phyloP scores from a whole-genome alignment of 1,140 invertebrate genomes.

The Drosophila bipectinata region DNA sequence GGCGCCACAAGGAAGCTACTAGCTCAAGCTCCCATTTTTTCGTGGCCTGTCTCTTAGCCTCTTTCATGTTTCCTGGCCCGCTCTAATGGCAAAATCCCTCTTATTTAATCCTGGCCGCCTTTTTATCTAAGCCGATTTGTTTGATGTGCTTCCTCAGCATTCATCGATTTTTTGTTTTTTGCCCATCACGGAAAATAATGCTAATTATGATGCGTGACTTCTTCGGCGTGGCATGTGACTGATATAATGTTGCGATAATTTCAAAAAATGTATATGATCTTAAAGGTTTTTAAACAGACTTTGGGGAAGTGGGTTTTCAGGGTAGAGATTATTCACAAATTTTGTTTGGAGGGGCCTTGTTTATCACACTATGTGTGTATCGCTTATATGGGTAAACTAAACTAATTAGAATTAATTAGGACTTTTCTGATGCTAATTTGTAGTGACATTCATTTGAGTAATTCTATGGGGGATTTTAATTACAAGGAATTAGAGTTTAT shows the following conservation, averaged over 20 bases:
- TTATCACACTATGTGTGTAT: constrained; percentile 22
- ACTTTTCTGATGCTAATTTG: constrained; percentile 23
- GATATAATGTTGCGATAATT: constrained; percentile 33
- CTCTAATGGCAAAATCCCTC: constrained; percentile 54
- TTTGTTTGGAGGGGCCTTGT: constrained; percentile 11
- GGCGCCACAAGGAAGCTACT: not conserved
- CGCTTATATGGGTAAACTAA: constrained; percentile 62
- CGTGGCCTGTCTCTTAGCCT: not conserved
- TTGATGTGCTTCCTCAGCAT: constrained; percentile 59
- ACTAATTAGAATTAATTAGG: constrained; percentile 32
- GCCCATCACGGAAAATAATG: constrained; percentile 55
- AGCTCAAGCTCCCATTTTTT: constrained; percentile 11
- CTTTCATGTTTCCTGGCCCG: constrained; percentile 33
- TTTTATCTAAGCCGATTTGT: constrained; percentile 69
- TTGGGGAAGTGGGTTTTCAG: not conserved
- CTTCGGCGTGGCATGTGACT: constrained; percentile 30
- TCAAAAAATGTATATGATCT: constrained; percentile 13
- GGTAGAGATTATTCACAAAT: constrained; percentile 34
- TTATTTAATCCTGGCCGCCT: constrained; percentile 56
- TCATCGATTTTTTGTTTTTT: constrained; percentile 40
- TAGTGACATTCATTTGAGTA: constrained; percentile 29
- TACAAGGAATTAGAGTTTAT: constrained; percentile 51
- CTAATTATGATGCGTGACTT: constrained; percentile 60
- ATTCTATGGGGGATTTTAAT: constrained; percentile 44
- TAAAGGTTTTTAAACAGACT: not conserved